These are phyloP conservation scores for Coregonus sp. DNA, from an alignment of 2,797 vertebrate species.

Conservation along the genomic window DNA sequence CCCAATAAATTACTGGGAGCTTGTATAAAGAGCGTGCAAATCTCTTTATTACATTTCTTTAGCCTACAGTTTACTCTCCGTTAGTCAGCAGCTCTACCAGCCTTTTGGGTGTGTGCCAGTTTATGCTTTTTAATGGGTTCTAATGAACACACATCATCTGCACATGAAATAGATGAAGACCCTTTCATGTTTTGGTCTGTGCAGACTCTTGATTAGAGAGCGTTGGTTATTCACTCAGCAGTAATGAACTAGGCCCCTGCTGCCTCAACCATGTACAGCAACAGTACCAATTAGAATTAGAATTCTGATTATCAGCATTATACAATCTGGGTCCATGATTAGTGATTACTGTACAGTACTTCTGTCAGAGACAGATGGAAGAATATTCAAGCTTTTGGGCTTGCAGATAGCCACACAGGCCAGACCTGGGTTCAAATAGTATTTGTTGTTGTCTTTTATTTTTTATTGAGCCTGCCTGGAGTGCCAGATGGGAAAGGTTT, in stretches of 20 bases:
- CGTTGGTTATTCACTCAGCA: constrained; percentile 30
- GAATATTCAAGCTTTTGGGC: background rate
- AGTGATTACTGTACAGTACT: background rate
- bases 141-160: constrained; percentile 51
- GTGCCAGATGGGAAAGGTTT: too few species aligned
- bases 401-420: too few species aligned
- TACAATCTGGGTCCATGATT: background rate
- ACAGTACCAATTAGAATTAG: constrained; percentile 3
- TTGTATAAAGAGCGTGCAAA: too few species aligned
- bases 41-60: too few species aligned
- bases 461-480: too few species aligned
- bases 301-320: constrained; percentile 12
- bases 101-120: too few species aligned
- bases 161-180: constrained; percentile 28
- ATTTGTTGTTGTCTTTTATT: too few species aligned
- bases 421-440: too few species aligned
- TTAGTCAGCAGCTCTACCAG: too few species aligned
- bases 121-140: constrained; percentile 38
- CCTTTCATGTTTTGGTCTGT: constrained; percentile 34
- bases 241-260: constrained; percentile 2
- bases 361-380: background rate
- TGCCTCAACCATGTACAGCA: background rate
- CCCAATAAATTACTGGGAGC: too few species aligned
- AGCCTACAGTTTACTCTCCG: too few species aligned
- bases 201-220: constrained; percentile 30